Base-by-base conservation (phyloP, 1,140 invertebrate genomes). In the Heliconius eleuchia region DNA sequence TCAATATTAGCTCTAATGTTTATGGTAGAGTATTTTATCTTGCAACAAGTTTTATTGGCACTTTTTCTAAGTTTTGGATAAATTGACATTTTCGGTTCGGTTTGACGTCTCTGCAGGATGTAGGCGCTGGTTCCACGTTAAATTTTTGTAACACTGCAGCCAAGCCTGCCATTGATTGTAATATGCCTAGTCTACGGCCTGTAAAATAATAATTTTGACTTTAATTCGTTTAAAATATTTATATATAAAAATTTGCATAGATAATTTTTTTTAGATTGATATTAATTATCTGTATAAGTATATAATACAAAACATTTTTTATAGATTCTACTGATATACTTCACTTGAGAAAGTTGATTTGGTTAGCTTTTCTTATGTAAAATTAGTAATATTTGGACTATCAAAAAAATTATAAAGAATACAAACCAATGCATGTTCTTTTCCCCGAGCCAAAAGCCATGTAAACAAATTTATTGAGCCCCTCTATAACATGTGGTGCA, bases 111-210 rank as follows among this genome's bases (percentile, higher is more conserved):
- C 16, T 74, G 46, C 30, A 8, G 23, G 42, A 18, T 77, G 46
- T 50, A 19, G 34, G 27, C 74, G 23, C 39, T 7, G 73, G 73
- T 30, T 74, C 52, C 16, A 73, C 72, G 5, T n/a, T 42, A 70
- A 91, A 92, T 70, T 82, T 88, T 19, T 92, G 89, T 37, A 92
- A 78, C 1, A 92, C 23, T 3, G 88, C 86, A 46, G 88, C 89
- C 4, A 92, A 77, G 1, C 89, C 89, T 0, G 88, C 89, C 7
- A 92, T 71, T 1, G 90, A 92, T 77, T 90, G 89, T 85, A 92
- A 87, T 30, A 88, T 83, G 18, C 89, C 89, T 1, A 91, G 75
- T 37, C 89, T 83, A n/a, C 82, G 76, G 30, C 89, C 89, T 91
- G 82, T 30, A 84, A 86, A 66, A 23, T 23, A 2, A 57, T 19